These are phyloP conservation scores for Drosophila tristis DNA, from an alignment of 1,140 invertebrate genomes.

Conservation along the genomic window DNA sequence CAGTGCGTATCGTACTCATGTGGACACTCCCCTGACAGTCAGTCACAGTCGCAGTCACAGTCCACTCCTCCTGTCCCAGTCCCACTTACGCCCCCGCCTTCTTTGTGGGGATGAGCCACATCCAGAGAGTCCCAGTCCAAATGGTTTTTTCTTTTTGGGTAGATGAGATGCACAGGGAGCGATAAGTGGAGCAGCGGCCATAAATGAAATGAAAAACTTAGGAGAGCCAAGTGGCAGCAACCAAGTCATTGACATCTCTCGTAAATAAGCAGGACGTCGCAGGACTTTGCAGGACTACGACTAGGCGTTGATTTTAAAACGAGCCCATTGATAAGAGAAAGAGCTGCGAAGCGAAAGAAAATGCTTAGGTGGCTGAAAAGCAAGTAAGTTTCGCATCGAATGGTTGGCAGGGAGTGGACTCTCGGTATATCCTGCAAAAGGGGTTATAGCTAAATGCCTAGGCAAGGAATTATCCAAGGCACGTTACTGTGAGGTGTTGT, in stretches of 20 bases:
- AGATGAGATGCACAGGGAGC: constrained; percentile 57
- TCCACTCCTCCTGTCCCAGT: constrained; percentile 1
- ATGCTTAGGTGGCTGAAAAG: constrained; percentile 68
- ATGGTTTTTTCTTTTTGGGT: too few species aligned
- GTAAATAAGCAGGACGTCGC: constrained; percentile 62
- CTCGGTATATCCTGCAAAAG: background rate
- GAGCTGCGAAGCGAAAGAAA: constrained; percentile 43
- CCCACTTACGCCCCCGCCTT: constrained; percentile 6
- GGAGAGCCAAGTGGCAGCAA: constrained; percentile 5
- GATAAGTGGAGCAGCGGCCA: constrained; percentile 68
- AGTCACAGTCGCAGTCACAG: constrained; percentile 20
- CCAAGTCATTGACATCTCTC: constrained; percentile 58
- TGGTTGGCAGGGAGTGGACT: background rate
- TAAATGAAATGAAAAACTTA: constrained; percentile 77
- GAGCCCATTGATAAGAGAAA: constrained; percentile 70
- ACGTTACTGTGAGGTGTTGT: too few species aligned
- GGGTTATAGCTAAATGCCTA: background rate
- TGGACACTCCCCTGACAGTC: constrained; percentile 18
- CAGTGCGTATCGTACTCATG: background rate
- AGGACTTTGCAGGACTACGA: constrained; percentile 24
- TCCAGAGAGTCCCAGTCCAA: constrained; percentile 12
- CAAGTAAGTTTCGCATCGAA: background rate
- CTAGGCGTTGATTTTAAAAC: constrained; percentile 80
- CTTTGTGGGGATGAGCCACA: background rate
- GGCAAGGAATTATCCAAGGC: background rate